These are phyloP conservation scores for Myotis myotis DNA, from an alignment of 2,797 vertebrate genomes.

Conservation along the genomic window DNA sequence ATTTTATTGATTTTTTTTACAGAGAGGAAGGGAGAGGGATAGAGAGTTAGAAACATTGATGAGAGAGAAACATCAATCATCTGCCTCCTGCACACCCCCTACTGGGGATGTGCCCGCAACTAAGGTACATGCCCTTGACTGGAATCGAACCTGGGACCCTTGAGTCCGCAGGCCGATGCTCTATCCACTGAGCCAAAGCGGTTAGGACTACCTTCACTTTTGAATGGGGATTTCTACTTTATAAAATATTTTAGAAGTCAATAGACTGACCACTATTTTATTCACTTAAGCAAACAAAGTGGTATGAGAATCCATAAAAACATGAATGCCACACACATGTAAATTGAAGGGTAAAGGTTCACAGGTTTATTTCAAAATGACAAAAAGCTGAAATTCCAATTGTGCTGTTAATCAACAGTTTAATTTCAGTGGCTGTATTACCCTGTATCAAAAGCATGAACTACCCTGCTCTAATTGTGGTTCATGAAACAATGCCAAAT, in stretches of 20 bases:
- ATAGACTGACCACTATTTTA: background rate
- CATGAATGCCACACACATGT: background rate
- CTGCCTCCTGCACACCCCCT: too few relatives aligned
- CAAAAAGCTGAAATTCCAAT: background rate
- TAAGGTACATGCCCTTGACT: too few relatives aligned
- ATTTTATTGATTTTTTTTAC: too few relatives aligned
- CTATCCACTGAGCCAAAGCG: too few relatives aligned
- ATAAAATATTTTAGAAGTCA: background rate
- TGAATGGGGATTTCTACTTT: background rate
- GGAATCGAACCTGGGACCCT: too few relatives aligned
- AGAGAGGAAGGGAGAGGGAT: too few relatives aligned
- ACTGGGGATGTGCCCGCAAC: too few relatives aligned
- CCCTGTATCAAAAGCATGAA: background rate
- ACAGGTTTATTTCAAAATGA: background rate
- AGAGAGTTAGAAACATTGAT: too few relatives aligned
- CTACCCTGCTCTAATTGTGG: background rate
- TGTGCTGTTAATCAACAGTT: background rate
- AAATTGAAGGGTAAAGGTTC: background rate
- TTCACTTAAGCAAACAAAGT: background rate
- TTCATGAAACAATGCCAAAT: slow-evolving; percentile 7
- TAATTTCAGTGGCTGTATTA: background rate
- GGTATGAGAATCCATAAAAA: background rate
- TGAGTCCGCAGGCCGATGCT: too few relatives aligned
- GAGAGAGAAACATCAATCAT: too few relatives aligned
- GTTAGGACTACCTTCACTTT: background rate